Percentiles rank a stretch among this genome's conserved stretches.
Evolutionary conservation across 2,797 vertebrate species (phyloP).

Genomic region (Lacerta agilis): DNA sequence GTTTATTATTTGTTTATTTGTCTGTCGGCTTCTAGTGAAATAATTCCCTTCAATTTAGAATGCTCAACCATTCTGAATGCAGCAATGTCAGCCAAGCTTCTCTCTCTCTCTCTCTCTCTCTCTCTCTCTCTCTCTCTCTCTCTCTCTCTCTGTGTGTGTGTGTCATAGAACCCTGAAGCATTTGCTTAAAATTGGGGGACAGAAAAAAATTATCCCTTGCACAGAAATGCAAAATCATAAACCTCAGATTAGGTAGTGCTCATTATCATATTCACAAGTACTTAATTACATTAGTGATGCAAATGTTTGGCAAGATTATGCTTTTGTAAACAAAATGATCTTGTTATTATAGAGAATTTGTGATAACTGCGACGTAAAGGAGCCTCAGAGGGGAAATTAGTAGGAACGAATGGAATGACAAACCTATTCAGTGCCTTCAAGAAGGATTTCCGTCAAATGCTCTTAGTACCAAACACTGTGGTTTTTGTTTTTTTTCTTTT

Average conservation of each 20-base stretch:
- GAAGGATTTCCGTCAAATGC: slow-evolving; percentile 53
- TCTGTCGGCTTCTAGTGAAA: slow-evolving; percentile 23
- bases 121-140: too few species aligned
- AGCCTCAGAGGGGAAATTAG: slow-evolving; percentile 65
- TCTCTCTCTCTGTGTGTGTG: too few species aligned
- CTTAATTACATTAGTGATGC: slow-evolving; percentile 80
- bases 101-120: too few species aligned
- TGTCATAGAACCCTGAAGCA: slow-evolving; percentile 41
- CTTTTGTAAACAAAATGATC: slow-evolving; percentile 76
- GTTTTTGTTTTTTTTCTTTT: neutral
- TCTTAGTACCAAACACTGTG: slow-evolving; percentile 30
- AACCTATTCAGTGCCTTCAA: slow-evolving; percentile 16
- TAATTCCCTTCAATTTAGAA: slow-evolving; percentile 46
- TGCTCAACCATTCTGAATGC: slow-evolving; percentile 54
- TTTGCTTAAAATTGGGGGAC: slow-evolving; percentile 44
- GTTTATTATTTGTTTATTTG: slow-evolving; percentile 41
- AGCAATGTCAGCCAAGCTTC: slow-evolving; percentile 40
- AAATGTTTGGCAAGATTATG: slow-evolving; percentile 75
- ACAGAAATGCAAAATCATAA: slow-evolving; percentile 66
- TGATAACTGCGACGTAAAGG: slow-evolving; percentile 61
- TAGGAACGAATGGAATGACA: slow-evolving; percentile 48
- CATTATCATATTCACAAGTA: slow-evolving; percentile 69
- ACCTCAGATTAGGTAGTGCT: slow-evolving; percentile 70
- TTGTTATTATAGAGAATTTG: slow-evolving; percentile 74
- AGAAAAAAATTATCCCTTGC: slow-evolving; percentile 53